Percentiles rank a stretch among this genome's conserved stretches.
Evolutionary conservation across 2,113 vertebrate species (phyloP).

Genomic region (Rhynchopsitta pachyrhyncha): DNA sequence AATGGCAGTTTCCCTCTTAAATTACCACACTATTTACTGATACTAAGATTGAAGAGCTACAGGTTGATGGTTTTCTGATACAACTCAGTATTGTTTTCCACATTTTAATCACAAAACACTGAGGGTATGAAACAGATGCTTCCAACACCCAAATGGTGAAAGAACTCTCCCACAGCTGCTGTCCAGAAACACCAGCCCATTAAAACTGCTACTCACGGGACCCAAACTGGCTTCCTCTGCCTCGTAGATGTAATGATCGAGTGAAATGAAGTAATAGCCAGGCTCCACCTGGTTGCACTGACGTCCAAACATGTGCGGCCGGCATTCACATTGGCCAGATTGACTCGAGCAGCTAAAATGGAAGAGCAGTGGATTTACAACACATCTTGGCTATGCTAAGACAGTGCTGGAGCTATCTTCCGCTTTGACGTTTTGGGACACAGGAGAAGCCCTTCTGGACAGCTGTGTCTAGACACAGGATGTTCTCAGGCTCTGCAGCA

Average conservation of each 20-base stretch:
- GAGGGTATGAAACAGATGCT: background rate
- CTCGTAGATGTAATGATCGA: conserved; percentile 97
- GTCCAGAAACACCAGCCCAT: background rate
- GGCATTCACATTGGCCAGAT: conserved; percentile 89
- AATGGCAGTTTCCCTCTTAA: background rate
- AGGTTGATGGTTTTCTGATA: background rate
- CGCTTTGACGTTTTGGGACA: background rate
- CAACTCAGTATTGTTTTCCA: background rate
- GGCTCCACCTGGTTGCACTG: conserved; percentile 92
- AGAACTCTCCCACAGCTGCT: background rate
- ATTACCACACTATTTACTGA: background rate
- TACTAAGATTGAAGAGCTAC: background rate
- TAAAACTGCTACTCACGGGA: conserved; percentile 81
- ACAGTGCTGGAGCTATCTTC: background rate
- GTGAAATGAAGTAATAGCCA: conserved; percentile 91
- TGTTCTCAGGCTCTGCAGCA: background rate
- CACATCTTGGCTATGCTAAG: background rate
- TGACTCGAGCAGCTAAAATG: conserved; percentile 85
- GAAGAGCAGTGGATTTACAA: background rate
- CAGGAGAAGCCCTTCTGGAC: background rate
- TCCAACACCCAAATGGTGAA: background rate
- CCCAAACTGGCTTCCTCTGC: conserved; percentile 89
- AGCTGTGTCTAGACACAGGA: background rate
- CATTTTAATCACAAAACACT: background rate
- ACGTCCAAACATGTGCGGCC: conserved; percentile 90